Conservation (phyloP, 2,113 vertebrate species). For the Potamarius usumacintae region DNA sequence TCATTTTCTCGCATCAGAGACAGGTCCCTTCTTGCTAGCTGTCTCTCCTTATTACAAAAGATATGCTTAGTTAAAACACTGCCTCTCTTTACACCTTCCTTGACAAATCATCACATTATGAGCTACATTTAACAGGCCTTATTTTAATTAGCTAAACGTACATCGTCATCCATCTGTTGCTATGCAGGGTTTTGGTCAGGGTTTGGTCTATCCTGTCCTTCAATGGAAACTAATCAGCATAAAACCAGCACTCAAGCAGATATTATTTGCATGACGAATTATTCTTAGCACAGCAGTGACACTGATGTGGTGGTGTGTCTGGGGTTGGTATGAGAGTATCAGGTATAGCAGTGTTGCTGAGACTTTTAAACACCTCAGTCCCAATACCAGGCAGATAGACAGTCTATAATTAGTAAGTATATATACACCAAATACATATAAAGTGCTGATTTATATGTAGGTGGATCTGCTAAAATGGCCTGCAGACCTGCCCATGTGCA, state of each 20-base stretch:
- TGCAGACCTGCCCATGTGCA: background rate
- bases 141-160: background rate
- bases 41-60: background rate
- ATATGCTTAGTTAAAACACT: background rate
- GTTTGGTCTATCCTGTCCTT: background rate
- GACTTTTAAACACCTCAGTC: background rate
- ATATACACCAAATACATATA: background rate
- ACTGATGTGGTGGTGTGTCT: background rate
- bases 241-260: background rate
- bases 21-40: background rate
- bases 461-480: background rate
- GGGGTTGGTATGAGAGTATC: background rate
- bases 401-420: background rate
- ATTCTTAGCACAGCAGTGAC: background rate
- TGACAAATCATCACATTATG: background rate
- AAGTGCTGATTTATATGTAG: background rate
- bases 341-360: background rate
- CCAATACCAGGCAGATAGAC: background rate
- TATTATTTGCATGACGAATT: background rate
- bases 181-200: background rate
- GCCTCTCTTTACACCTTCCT: background rate
- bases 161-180: background rate
- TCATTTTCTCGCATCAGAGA: background rate
- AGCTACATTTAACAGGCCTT: background rate
- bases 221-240: background rate